These are phyloP conservation scores for Dryobota labecula DNA, from an alignment of 2,888 invertebrate genomes.

Conservation along the genomic window DNA sequence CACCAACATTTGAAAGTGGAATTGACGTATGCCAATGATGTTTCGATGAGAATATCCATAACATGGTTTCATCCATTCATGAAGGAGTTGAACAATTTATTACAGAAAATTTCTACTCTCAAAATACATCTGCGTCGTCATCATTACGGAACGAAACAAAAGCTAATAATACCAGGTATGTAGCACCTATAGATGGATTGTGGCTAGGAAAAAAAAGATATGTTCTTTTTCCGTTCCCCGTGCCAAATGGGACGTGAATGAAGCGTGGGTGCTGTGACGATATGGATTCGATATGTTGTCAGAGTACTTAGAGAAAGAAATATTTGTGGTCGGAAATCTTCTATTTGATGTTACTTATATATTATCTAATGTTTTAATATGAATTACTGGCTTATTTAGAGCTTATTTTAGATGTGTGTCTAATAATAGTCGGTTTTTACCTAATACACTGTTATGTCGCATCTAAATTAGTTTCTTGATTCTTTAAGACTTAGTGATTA, in stretches of 20 bases:
- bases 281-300: conserved; percentile 21
- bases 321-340: not conserved
- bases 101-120: not conserved
- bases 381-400: not conserved
- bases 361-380: not conserved
- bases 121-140: conserved; percentile 19
- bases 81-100: not conserved
- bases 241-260: conserved; percentile 53
- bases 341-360: not conserved
- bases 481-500: not conserved
- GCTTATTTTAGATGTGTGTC: not conserved
- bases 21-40: too few relatives aligned
- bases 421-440: not conserved
- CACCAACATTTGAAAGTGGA: not conserved
- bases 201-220: conserved; percentile 23
- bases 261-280: conserved; percentile 48
- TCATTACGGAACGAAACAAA: conserved; percentile 14
- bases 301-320: conserved; percentile 11
- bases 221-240: conserved; percentile 17
- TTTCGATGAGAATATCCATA: not conserved
- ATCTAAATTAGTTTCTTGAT: not conserved
- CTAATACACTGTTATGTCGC: not conserved
- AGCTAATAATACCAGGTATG: conserved; percentile 39
- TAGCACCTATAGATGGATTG: not conserved
- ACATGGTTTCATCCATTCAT: conserved; percentile 10